Percentiles rank a stretch among this genome's conserved stretches.
These are phyloP conservation scores for Bergia sp. DNA, from an alignment of 92 coral and sea anemone genomes.

Conservation along the genomic window DNA sequence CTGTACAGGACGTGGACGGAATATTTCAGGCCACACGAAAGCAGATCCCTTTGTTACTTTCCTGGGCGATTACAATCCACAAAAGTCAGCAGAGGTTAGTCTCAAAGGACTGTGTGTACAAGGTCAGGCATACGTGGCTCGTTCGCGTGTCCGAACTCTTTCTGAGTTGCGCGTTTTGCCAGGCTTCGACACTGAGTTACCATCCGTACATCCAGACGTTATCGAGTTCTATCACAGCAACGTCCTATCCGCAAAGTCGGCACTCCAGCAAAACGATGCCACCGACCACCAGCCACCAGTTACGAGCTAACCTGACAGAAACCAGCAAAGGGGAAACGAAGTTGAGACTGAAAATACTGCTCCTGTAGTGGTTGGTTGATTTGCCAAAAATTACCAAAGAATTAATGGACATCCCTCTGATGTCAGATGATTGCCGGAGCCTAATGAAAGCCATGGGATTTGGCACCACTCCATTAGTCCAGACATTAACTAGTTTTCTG, in stretches of 20 bases:
- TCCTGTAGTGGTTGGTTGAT: not conserved
- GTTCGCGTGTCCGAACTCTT: constrained; percentile 34
- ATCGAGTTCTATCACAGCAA: not conserved
- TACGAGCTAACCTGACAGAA: not conserved
- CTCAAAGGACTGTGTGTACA: constrained; percentile 26
- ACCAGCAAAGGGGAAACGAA: not conserved
- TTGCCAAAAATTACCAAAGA: not conserved
- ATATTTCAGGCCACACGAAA: constrained; percentile 4
- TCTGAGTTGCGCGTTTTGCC: constrained; percentile 40
- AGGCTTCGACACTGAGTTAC: constrained; percentile 40
- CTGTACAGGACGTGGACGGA: not conserved
- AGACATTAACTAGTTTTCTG: not conserved
- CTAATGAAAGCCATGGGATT: not conserved
- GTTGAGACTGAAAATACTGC: no score
- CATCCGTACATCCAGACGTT: constrained; percentile 28
- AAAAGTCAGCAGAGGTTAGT: constrained; percentile 44
- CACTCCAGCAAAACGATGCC: not conserved
- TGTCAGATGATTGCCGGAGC: not conserved
- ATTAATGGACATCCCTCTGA: not conserved
- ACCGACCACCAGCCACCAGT: not conserved
- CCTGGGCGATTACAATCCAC: constrained; percentile 46
- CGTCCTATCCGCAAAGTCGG: not conserved
- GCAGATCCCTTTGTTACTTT: constrained; percentile 30
- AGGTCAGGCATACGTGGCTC: constrained; percentile 44
- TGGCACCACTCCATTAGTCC: not conserved